phyloP scores from a whole-genome alignment of 2,113 vertebrate species.

The Lagenorhynchus albirostris region DNA sequence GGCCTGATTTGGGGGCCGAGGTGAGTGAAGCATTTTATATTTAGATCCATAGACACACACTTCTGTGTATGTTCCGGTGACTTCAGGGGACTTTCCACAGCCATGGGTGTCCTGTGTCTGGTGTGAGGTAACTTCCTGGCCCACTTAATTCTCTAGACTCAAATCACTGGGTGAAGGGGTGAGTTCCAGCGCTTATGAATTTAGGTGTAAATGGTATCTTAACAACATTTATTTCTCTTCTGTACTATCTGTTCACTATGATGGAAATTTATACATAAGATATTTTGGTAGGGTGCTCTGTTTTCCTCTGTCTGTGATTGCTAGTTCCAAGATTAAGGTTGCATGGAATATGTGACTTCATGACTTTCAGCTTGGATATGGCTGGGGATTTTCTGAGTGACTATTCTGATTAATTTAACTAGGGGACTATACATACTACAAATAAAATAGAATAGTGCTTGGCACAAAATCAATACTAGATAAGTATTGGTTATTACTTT shows the following conservation, averaged over 20 bases:
- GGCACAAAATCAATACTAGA: background rate
- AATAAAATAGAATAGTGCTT: background rate
- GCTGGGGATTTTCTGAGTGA: background rate
- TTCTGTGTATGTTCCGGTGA: constrained; percentile 77
- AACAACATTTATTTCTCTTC: background rate
- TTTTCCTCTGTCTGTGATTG: background rate
- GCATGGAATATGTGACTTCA: background rate
- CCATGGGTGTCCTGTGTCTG: constrained; percentile 69
- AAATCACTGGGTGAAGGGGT: background rate
- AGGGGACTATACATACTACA: background rate
- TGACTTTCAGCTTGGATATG: background rate
- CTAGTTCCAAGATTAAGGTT: background rate
- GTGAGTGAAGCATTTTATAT: constrained; percentile 83
- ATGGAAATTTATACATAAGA: background rate
- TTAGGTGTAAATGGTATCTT: background rate
- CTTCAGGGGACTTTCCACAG: constrained; percentile 86
- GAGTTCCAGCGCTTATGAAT: background rate
- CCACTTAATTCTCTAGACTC: background rate
- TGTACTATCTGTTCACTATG: background rate
- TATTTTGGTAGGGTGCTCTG: background rate
- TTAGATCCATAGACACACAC: constrained; percentile 82
- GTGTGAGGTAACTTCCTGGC: constrained; percentile 62
- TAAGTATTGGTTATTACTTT: background rate
- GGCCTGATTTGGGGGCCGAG: constrained; percentile 73
- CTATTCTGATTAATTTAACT: background rate